Conservation (phyloP, 2,113 vertebrate species). For the Apistogramma diplotaenia region DNA sequence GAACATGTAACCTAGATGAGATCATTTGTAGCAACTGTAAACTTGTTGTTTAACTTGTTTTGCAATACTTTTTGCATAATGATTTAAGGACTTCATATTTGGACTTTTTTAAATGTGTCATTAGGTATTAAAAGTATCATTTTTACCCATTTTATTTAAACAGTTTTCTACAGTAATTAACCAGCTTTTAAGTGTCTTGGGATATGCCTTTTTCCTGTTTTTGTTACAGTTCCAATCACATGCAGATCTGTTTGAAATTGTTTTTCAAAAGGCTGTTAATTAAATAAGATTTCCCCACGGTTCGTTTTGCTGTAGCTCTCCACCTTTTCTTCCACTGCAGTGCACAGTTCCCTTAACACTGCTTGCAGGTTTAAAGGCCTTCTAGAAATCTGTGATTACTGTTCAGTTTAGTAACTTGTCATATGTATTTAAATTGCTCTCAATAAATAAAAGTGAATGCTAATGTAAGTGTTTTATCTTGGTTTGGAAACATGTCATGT, state of each 20-base stretch:
- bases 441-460: conserved; percentile 10
- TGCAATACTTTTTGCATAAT: neutral
- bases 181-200: neutral
- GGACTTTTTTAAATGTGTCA: neutral
- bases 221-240: neutral
- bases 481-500: too few species aligned
- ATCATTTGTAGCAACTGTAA: neutral
- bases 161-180: neutral
- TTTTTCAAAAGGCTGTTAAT: neutral
- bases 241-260: neutral
- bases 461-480: neutral
- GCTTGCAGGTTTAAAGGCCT: neutral
- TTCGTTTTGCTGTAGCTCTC: neutral
- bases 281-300: neutral
- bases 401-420: neutral
- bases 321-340: neutral
- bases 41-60: neutral
- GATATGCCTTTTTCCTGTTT: neutral
- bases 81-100: neutral
- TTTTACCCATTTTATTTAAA: neutral
- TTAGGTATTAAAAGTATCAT: neutral
- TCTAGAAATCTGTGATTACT: neutral
- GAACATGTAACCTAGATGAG: neutral
- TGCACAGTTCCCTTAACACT: neutral
- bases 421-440: neutral